Conservation (phyloP, 2,797 vertebrate genomes). For the Sebastes reedi region DNA sequence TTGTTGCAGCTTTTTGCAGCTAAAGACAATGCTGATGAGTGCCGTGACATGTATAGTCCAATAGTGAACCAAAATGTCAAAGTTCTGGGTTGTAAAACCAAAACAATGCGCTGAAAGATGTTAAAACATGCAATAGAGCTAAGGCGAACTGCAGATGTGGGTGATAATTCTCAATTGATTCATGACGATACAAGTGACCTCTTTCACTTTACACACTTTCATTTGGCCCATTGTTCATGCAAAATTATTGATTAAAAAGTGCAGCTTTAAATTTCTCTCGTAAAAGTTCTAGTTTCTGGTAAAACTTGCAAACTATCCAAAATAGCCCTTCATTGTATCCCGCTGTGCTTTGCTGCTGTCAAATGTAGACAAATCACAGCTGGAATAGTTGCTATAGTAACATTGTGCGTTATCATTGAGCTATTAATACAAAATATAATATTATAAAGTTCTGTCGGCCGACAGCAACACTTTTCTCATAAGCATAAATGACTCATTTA, state of each 20-base stretch:
- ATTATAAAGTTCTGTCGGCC: neutral
- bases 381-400: neutral
- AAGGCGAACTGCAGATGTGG: neutral
- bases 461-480: neutral
- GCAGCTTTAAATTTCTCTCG: neutral
- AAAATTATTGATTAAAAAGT: neutral
- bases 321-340: neutral
- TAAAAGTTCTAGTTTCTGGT: neutral
- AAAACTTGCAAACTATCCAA: neutral
- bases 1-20: neutral
- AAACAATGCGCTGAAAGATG: neutral
- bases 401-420: neutral
- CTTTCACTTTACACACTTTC: neutral
- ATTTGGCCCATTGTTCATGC: neutral
- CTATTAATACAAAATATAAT: slow-evolving; percentile 13
- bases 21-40: neutral
- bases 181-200: neutral
- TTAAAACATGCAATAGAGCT: neutral
- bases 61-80: neutral
- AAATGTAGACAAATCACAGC: neutral
- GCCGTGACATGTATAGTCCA: neutral
- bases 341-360: neutral
- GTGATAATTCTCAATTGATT: neutral
- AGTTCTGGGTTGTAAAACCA: neutral
- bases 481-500: slow-evolving; percentile 25